Percentiles rank a stretch among this genome's conserved stretches.
These are phyloP conservation scores for Xyrauchen texanus DNA, from an alignment of 2,113 vertebrate species.

Conservation along the genomic window DNA sequence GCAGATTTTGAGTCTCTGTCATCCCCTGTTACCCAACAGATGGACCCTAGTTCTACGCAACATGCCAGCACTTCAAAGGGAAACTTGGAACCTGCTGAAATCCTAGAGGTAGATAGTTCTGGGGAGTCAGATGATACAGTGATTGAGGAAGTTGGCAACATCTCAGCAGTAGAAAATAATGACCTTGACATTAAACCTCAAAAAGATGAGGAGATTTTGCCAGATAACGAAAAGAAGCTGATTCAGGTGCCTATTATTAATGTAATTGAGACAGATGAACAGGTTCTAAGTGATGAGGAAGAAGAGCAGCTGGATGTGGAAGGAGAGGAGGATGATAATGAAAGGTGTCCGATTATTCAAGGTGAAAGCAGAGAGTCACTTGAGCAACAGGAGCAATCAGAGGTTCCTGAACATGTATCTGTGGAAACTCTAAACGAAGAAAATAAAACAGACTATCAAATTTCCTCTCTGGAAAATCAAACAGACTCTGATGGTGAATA, in stretches of 20 bases:
- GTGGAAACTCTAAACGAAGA: constrained; percentile 29
- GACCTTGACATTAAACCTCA: constrained; percentile 21
- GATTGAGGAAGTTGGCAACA: constrained; percentile 75
- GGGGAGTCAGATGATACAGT: constrained; percentile 89
- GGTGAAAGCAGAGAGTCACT: constrained; percentile 49
- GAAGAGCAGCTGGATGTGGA: constrained; percentile 60
- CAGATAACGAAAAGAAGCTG: constrained; percentile 56
- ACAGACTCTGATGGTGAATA: constrained; percentile 60
- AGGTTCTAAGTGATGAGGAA: constrained; percentile 74
- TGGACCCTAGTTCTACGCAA: constrained; percentile 49
- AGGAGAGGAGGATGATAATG: constrained; percentile 58
- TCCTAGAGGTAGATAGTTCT: constrained; percentile 82
- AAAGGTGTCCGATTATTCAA: constrained; percentile 61
- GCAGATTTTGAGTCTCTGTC: constrained; percentile 56
- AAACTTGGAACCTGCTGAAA: constrained; percentile 63
- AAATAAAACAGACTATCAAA: constrained; percentile 37
- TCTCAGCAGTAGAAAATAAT: constrained; percentile 12
- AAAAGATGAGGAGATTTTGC: constrained; percentile 49
- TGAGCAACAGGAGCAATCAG: constrained; percentile 23
- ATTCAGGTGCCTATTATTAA: constrained; percentile 79
- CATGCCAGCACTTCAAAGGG: constrained; percentile 43
- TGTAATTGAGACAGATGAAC: constrained; percentile 78
- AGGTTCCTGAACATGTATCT: constrained; percentile 41
- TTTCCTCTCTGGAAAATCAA: too few species aligned
- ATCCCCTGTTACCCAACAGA: constrained; percentile 40